Evolutionary conservation across 1,140 invertebrate species (phyloP).

Genomic region (Drosophila nebulosa): DNA sequence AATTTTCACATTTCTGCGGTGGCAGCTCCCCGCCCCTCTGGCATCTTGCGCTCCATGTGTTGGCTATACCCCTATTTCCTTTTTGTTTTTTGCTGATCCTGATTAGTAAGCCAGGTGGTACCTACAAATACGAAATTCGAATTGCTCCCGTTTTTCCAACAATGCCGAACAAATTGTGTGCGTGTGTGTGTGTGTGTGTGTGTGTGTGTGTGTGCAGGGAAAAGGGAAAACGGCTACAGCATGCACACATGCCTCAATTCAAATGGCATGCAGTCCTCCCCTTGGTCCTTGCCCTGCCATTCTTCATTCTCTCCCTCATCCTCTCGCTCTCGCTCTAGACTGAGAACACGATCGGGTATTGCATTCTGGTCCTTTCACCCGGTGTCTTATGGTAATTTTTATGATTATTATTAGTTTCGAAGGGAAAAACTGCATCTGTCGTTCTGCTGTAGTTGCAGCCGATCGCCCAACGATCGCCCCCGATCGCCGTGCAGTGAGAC

Average conservation of each 20-base stretch:
- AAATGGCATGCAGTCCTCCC: slow-evolving; percentile 31
- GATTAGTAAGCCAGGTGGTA: slow-evolving; percentile 63
- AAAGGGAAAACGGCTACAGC: slow-evolving; percentile 31
- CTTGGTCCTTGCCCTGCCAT: not conserved
- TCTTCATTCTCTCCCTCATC: not conserved
- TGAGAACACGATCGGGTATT: slow-evolving; percentile 2
- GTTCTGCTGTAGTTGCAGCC: not conserved
- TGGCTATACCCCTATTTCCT: no score
- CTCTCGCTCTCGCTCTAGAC: not conserved
- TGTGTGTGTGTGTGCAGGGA: not conserved
- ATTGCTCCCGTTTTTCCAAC: slow-evolving; percentile 7
- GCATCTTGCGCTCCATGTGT: not conserved
- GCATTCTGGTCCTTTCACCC: slow-evolving; percentile 11
- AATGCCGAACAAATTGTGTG: slow-evolving; percentile 18
- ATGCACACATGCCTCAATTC: slow-evolving; percentile 68
- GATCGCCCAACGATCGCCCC: slow-evolving; percentile 28
- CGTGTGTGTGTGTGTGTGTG: not conserved
- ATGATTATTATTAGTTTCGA: slow-evolving; percentile 54
- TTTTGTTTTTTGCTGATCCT: slow-evolving; percentile 9
- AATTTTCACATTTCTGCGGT: no score
- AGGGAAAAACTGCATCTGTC: slow-evolving; percentile 71
- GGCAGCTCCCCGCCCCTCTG: no score
- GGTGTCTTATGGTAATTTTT: slow-evolving; percentile 72
- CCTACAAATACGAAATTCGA: not conserved
- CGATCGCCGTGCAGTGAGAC: slow-evolving; percentile 51